Evolutionary conservation across 1,140 invertebrate genomes (phyloP), one percentile per base, ranked within the genome.

Genomic region (Psilanteris sp.): DNA sequence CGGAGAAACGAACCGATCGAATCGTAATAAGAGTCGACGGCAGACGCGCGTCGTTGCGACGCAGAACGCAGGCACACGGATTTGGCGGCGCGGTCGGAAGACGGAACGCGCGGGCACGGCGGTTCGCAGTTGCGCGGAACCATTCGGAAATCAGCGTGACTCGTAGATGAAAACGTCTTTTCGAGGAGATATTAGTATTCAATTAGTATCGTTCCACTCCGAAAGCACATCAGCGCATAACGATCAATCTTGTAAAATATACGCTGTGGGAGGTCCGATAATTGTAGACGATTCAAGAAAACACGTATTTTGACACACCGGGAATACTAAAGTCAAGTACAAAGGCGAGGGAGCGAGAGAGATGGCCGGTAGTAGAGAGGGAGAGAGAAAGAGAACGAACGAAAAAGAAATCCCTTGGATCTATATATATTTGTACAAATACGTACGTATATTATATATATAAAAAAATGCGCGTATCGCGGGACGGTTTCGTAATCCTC

Each of bases 101-200:
- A n/a, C n/a, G n/a, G n/a, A n/a, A n/a, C n/a, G n/a, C n/a, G n/a
- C n/a, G n/a, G n/a, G n/a, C n/a, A n/a, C n/a, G n/a, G n/a, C n/a
- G n/a, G n/a, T n/a, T n/a, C n/a, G n/a, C n/a, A n/a, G n/a, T n/a
- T n/a, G n/a, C n/a, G n/a, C n/a, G n/a, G n/a, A n/a, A 20, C 29
- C 8, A 18, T 14, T 11, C 4, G 20, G 29, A 13, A 34, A 48
- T 37, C 3, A 18, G 29, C 16, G 18, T 43, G 59, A 50, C 32
- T 29, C 24, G 46, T 29, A 52, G 27, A 8, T 29, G 44, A 31
- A 68, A 52, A 54, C 48, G 31, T 37, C 36, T 36, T 72, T 46
- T 37, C n/a, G n/a, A 13, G 29, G 3, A 29, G 32, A 34, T 31
- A 62, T 72, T 72, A 72, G 55, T 72, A 72, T 72, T 72, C 67